These are phyloP conservation scores for Chiloscyllium punctatum DNA, from an alignment of 2,797 vertebrate genomes.

Conservation along the genomic window DNA sequence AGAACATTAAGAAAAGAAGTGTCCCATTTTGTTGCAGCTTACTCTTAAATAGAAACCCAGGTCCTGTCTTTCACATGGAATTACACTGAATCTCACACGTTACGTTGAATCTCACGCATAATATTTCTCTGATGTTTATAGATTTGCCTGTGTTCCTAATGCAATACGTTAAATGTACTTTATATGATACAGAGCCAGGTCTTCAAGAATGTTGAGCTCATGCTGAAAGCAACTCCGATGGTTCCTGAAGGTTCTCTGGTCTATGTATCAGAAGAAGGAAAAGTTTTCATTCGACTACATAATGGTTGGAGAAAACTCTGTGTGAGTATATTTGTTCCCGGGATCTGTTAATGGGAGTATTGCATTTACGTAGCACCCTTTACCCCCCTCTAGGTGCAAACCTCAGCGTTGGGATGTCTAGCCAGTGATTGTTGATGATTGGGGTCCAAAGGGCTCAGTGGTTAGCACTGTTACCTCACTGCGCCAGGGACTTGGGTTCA, in stretches of 20 bases:
- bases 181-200: conserved; percentile 1
- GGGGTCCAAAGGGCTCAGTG: too few relatives aligned
- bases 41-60: not conserved
- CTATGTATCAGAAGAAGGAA: conserved; percentile 46
- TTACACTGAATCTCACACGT: too few relatives aligned
- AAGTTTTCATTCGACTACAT: conserved; percentile 50
- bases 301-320: conserved; percentile 50
- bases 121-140: not conserved
- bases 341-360: not conserved
- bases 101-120: too few relatives aligned
- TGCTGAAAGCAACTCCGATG: conserved; percentile 6
- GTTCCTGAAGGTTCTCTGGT: conserved; percentile 51
- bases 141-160: not conserved
- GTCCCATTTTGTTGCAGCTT: not conserved
- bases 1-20: not conserved
- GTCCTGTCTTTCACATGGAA: not conserved
- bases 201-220: conserved; percentile 24
- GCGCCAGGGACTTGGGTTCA: too few relatives aligned
- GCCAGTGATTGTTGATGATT: not conserved
- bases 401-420: not conserved
- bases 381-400: not conserved
- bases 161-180: not conserved
- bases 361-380: not conserved
- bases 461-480: too few relatives aligned
- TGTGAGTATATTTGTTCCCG: conserved; percentile 41